Evolutionary conservation across 2,113 vertebrate genomes (phyloP).

Genomic region (Myanophis thanlyinensis): DNA sequence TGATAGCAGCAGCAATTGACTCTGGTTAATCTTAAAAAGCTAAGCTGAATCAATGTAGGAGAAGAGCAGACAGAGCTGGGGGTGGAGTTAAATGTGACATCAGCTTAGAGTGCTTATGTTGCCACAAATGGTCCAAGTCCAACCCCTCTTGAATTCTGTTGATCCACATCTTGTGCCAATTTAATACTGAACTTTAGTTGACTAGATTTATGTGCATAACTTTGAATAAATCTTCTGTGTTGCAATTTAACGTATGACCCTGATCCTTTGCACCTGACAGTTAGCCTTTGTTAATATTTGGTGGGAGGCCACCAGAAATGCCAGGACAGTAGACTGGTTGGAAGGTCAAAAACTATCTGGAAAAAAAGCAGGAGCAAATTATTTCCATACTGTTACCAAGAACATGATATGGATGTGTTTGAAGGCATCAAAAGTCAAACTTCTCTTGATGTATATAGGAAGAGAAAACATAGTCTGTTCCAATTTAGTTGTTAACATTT

Average conservation of each 20-base stretch:
- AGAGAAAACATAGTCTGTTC: slow-evolving; percentile 32
- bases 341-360: not conserved
- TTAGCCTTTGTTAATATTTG: not conserved
- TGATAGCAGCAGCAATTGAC: not conserved
- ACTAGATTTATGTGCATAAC: not conserved
- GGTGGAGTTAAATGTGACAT: not conserved
- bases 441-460: not conserved
- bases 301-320: not conserved
- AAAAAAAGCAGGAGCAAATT: not conserved
- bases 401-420: not conserved
- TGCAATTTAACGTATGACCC: not conserved
- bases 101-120: not conserved
- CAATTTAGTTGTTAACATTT: slow-evolving; percentile 44
- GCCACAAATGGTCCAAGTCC: not conserved
- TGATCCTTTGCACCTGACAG: not conserved
- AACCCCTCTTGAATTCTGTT: not conserved
- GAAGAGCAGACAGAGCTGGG: not conserved
- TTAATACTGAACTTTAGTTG: not conserved
- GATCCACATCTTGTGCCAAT: not conserved
- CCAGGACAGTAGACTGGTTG: not conserved
- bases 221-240: not conserved
- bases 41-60: not conserved
- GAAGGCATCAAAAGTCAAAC: not conserved
- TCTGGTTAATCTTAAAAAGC: not conserved
- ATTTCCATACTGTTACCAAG: not conserved